phyloP scores from a whole-genome alignment of 2,113 vertebrate genomes.

The Hippocampus guttulatus region DNA sequence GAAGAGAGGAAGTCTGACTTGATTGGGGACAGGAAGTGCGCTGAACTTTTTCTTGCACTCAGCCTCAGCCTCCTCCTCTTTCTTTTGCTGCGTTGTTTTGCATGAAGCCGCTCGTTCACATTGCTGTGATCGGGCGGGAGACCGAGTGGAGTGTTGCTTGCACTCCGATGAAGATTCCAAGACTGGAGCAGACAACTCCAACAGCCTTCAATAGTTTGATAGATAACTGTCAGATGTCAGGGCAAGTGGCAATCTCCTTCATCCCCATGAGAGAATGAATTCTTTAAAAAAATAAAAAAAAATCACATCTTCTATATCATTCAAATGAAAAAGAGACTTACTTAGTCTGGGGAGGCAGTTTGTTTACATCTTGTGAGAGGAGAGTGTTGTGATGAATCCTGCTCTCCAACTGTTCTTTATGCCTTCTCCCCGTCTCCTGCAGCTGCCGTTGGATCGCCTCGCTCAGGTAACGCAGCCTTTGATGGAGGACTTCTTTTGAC shows the following conservation, averaged over 20 bases:
- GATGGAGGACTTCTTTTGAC: slow-evolving; percentile 54
- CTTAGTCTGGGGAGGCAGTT: slow-evolving; percentile 27
- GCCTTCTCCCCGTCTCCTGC: slow-evolving; percentile 55
- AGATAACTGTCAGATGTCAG: slow-evolving; percentile 38
- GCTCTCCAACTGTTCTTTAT: slow-evolving; percentile 59
- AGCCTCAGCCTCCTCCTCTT: slow-evolving; percentile 74
- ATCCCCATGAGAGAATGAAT: not conserved
- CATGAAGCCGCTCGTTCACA: slow-evolving; percentile 51
- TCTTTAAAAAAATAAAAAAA: not conserved
- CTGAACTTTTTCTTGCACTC: slow-evolving; percentile 88
- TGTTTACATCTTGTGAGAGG: slow-evolving; percentile 21
- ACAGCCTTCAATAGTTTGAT: slow-evolving; percentile 35
- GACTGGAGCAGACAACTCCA: slow-evolving; percentile 50
- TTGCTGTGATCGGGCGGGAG: slow-evolving; percentile 60
- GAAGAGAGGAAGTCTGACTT: slow-evolving; percentile 78
- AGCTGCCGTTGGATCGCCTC: slow-evolving; percentile 61
- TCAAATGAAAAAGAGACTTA: slow-evolving; percentile 24
- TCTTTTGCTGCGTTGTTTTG: slow-evolving; percentile 52
- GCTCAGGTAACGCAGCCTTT: slow-evolving; percentile 57
- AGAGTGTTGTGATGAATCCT: slow-evolving; percentile 60
- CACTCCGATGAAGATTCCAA: slow-evolving; percentile 67
- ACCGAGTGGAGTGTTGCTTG: slow-evolving; percentile 61
- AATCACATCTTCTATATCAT: not conserved
- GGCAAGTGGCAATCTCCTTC: slow-evolving; percentile 66
- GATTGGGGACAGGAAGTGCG: slow-evolving; percentile 79